Conservation (phyloP, 1,140 invertebrate genomes). For the Drosophila micromelanica region DNA sequence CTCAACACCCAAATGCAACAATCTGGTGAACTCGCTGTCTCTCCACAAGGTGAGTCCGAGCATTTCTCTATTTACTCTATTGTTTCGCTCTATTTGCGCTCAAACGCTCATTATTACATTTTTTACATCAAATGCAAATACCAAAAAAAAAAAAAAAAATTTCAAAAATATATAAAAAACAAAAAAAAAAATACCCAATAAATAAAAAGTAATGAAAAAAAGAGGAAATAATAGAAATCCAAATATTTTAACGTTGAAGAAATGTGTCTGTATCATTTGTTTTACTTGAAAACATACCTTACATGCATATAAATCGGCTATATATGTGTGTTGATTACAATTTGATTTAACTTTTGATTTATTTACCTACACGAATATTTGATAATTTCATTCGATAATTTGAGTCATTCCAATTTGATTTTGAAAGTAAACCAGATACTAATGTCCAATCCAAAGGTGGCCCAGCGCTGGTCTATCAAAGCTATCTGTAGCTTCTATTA, state of each 20-base stretch:
- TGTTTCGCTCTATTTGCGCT: slow-evolving; percentile 82
- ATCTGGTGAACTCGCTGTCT: slow-evolving; percentile 90
- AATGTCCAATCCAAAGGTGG: slow-evolving; percentile 17
- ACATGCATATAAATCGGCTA: slow-evolving; percentile 55
- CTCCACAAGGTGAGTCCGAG: slow-evolving; percentile 92
- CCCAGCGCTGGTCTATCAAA: not conserved
- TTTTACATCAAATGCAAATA: slow-evolving; percentile 84
- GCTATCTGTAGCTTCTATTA: not conserved
- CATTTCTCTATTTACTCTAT: slow-evolving; percentile 77
- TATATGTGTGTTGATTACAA: slow-evolving; percentile 69
- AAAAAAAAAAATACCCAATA: slow-evolving; percentile 23
- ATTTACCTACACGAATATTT: slow-evolving; percentile 53
- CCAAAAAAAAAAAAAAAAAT: slow-evolving; percentile 54
- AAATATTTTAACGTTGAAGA: slow-evolving; percentile 48
- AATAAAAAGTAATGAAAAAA: slow-evolving; percentile 34
- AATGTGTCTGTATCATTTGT: slow-evolving; percentile 60
- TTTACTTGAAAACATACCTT: slow-evolving; percentile 61
- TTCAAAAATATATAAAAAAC: slow-evolving; percentile 1
- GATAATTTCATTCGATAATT: slow-evolving; percentile 35
- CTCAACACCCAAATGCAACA: slow-evolving; percentile 87
- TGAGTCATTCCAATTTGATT: slow-evolving; percentile 37
- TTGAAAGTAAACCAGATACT: slow-evolving; percentile 34
- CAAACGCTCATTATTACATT: slow-evolving; percentile 84
- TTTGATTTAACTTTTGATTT: slow-evolving; percentile 83
- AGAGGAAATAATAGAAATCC: slow-evolving; percentile 47